Evolutionary conservation across 2,797 vertebrate genomes (phyloP).

Genomic region (Choloepus didactylus): DNA sequence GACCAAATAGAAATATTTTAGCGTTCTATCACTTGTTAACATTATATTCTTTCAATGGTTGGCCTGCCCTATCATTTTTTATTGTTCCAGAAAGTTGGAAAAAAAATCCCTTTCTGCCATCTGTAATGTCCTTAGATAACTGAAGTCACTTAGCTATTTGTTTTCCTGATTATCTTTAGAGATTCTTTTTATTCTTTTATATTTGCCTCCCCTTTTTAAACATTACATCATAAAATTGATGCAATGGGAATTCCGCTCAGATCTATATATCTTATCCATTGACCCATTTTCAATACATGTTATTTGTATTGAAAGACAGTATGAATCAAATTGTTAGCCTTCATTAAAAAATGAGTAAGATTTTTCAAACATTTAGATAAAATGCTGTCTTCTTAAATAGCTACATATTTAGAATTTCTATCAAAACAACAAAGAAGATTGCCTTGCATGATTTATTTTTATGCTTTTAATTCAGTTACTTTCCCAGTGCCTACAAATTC

Average conservation of each 20-base stretch:
- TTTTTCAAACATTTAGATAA: conserved; percentile 64
- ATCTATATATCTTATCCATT: background rate
- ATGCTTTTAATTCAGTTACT: conserved; percentile 52
- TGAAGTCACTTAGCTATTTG: background rate
- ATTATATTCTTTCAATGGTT: conserved; percentile 12
- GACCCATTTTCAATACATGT: background rate
- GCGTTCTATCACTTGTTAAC: conserved; percentile 57
- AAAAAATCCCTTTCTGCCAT: conserved; percentile 42
- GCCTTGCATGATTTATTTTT: conserved; percentile 34
- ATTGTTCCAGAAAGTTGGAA: background rate
- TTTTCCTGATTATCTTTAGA: conserved; percentile 19
- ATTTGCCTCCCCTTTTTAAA: conserved; percentile 2
- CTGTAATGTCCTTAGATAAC: background rate
- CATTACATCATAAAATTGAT: background rate
- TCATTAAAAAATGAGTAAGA: conserved; percentile 39
- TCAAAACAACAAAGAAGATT: conserved; percentile 44
- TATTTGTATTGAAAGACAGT: conserved; percentile 36
- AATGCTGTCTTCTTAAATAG: conserved; percentile 29
- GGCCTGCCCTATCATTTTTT: background rate
- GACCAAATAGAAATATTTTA: conserved; percentile 71
- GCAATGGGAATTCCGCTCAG: background rate
- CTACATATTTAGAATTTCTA: conserved; percentile 20
- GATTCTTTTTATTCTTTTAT: conserved; percentile 25
- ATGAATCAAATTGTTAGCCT: conserved; percentile 59
- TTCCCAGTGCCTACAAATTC: conserved; percentile 46